A percentile compares a stretch with the other conserved stretches of the same genome.
phyloP scores from a whole-genome alignment of 1,140 invertebrate genomes.

The Myzus persicae region DNA sequence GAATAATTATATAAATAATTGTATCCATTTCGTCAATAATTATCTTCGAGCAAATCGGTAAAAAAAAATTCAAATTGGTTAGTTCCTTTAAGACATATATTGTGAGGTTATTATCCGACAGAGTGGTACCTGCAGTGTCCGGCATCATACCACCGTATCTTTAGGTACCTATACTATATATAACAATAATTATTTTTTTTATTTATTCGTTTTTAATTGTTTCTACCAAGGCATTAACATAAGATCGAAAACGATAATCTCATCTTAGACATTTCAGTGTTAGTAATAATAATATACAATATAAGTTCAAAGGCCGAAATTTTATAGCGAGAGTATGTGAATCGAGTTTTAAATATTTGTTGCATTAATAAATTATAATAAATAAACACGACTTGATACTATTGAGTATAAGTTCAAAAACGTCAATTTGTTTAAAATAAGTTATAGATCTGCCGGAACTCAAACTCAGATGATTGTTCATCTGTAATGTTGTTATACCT shows the following conservation, averaged over 20 bases:
- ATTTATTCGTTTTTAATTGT: not conserved
- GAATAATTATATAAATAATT: slow-evolving; percentile 11
- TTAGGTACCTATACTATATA: not conserved
- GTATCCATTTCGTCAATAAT: not conserved
- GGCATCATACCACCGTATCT: not conserved
- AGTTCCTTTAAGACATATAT: not conserved
- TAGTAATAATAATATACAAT: not conserved
- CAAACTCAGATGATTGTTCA: not conserved
- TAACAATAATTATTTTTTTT: not conserved
- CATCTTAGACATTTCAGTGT: not conserved
- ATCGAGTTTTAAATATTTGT: not conserved
- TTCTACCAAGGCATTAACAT: not conserved
- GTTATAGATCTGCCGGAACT: not conserved
- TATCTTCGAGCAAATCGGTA: not conserved
- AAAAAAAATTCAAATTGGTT: slow-evolving; percentile 5
- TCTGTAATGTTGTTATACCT: not conserved
- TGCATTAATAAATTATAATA: not conserved
- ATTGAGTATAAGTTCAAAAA: not conserved
- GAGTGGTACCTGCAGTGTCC: not conserved
- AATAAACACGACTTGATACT: not conserved
- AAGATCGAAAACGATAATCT: not conserved
- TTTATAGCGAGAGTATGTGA: not conserved
- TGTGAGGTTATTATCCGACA: not conserved
- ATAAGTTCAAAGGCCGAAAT: not conserved
- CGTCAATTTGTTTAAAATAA: not conserved